Percentiles rank a stretch among this genome's conserved stretches.
Evolutionary conservation across 2,888 invertebrate genomes (phyloP).

Genomic region (Mesorhabditis sp.): DNA sequence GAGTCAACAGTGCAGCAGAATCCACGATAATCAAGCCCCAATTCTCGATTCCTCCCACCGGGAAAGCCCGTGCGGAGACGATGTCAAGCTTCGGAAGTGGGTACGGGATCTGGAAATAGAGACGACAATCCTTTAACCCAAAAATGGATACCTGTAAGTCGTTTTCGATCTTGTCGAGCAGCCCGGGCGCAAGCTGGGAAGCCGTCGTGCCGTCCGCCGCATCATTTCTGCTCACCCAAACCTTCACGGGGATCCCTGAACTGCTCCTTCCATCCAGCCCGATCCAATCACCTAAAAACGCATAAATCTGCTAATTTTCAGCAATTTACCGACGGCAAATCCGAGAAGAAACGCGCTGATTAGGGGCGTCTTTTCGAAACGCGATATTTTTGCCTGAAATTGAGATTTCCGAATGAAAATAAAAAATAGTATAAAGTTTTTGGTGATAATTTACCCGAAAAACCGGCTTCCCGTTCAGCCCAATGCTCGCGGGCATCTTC

Average conservation of each 20-base stretch:
- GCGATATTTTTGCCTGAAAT: slow-evolving; percentile 13
- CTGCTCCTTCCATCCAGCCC: slow-evolving; percentile 44
- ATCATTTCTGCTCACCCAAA: slow-evolving; percentile 38
- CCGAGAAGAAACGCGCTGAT: slow-evolving; percentile 61
- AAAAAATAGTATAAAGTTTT: no score
- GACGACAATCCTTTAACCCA: background rate
- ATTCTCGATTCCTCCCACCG: slow-evolving; percentile 62
- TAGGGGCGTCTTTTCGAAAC: slow-evolving; percentile 57
- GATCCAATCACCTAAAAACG: slow-evolving; percentile 41
- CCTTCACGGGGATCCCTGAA: slow-evolving; percentile 44
- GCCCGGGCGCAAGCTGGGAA: slow-evolving; percentile 45
- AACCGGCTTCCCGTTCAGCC: background rate
- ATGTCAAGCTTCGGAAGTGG: slow-evolving; percentile 59
- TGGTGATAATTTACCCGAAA: background rate
- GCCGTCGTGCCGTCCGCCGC: slow-evolving; percentile 41
- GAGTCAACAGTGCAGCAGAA: background rate
- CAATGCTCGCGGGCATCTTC: background rate
- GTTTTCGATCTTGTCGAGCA: slow-evolving; percentile 51
- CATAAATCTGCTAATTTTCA: background rate
- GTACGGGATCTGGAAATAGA: slow-evolving; percentile 38
- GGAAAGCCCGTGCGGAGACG: slow-evolving; percentile 60
- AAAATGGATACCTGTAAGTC: slow-evolving; percentile 33
- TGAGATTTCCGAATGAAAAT: background rate
- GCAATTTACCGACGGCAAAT: slow-evolving; percentile 49
- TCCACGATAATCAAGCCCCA: slow-evolving; percentile 56